Evolutionary conservation across 2,797 vertebrate genomes (phyloP).

Genomic region (Pangasius mekongensis): DNA sequence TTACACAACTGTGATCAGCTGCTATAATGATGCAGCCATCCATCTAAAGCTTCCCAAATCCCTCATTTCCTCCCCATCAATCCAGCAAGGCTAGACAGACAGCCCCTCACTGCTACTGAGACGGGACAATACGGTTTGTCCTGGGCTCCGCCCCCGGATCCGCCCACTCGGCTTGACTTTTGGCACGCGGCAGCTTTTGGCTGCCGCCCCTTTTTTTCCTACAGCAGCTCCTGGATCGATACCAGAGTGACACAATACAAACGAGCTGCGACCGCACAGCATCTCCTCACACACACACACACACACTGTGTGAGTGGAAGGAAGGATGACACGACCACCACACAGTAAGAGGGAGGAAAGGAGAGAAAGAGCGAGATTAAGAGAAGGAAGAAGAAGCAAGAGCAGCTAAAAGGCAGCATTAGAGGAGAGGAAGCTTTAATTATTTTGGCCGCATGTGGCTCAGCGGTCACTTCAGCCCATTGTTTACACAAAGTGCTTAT

Average conservation of each 20-base stretch:
- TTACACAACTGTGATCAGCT: neutral
- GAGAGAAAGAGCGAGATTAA: conserved; percentile 15
- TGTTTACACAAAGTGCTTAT: conserved; percentile 75
- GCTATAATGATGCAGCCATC: neutral
- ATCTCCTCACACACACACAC: conserved; percentile 69
- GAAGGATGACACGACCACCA: conserved; percentile 2
- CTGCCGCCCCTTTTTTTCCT: conserved; percentile 23
- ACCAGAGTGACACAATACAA: conserved; percentile 77
- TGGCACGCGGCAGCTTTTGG: conserved; percentile 61
- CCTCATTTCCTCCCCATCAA: conserved; percentile 71
- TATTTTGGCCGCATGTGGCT: conserved; percentile 63
- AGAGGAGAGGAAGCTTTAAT: conserved; percentile 65
- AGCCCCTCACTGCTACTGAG: conserved; percentile 69
- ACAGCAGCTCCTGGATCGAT: conserved; percentile 76
- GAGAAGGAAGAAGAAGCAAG: conserved; percentile 17
- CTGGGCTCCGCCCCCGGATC: conserved; percentile 60
- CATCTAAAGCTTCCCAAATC: neutral
- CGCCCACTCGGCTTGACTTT: conserved; percentile 74
- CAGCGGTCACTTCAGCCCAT: conserved; percentile 71
- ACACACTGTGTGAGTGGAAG: conserved; percentile 23
- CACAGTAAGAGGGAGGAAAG: conserved; percentile 10
- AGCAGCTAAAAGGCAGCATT: conserved; percentile 50
- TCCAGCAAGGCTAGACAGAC: conserved; percentile 69
- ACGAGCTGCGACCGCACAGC: conserved; percentile 75
- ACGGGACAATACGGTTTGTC: conserved; percentile 81